A percentile compares a stretch with the other conserved stretches of the same genome.
Conservation (phyloP, 2,888 invertebrate genomes). For the Phengaris alcon region DNA sequence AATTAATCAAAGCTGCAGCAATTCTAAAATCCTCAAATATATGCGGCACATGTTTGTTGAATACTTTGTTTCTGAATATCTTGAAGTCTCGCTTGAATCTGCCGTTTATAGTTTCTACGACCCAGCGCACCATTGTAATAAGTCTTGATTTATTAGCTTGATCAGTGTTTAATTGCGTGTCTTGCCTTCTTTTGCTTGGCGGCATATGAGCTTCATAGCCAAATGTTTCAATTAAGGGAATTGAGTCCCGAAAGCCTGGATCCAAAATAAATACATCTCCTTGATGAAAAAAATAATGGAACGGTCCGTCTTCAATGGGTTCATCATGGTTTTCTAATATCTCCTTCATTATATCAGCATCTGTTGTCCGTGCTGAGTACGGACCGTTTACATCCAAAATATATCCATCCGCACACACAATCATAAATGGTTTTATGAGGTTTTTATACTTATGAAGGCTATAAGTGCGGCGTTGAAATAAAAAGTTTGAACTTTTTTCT, state of each 20-base stretch:
- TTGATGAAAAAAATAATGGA: slow-evolving; percentile 1
- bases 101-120: slow-evolving; percentile 1
- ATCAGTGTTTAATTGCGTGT: not conserved
- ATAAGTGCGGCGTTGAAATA: slow-evolving; percentile 1
- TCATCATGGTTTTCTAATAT: slow-evolving; percentile 9
- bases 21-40: too few relatives aligned
- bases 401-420: slow-evolving; percentile 19
- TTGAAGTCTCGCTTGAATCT: not conserved
- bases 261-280: slow-evolving; percentile 18
- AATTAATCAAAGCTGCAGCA: too few relatives aligned
- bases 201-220: slow-evolving; percentile 13
- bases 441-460: slow-evolving; percentile 8
- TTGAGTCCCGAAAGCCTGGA: not conserved
- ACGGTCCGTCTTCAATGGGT: not conserved
- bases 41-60: too few relatives aligned
- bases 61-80: too few relatives aligned
- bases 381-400: not conserved
- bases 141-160: slow-evolving; percentile 7
- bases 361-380: not conserved
- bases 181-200: not conserved
- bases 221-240: not conserved
- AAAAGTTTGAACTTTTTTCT: slow-evolving; percentile 9
- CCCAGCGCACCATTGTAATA: slow-evolving; percentile 9
- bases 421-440: not conserved
- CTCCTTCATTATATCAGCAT: not conserved